Percentiles rank a stretch among this genome's conserved stretches.
These are phyloP conservation scores for Gobiocypris rarus DNA, from an alignment of 2,113 vertebrate genomes.

Conservation along the genomic window DNA sequence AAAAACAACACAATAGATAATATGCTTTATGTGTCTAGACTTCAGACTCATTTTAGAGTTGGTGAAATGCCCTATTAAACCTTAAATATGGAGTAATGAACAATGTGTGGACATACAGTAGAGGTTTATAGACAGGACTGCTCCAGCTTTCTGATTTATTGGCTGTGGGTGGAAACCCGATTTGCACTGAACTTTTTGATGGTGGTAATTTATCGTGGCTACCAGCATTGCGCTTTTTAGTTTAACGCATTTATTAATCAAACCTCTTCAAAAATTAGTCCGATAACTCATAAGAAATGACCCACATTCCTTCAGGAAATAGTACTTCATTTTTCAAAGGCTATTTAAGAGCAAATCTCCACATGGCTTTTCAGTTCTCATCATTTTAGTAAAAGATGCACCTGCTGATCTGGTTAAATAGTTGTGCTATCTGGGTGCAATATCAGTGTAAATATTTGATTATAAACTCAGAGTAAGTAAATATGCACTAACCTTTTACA, in stretches of 20 bases:
- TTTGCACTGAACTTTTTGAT: constrained; percentile 65
- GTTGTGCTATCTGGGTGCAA: not conserved
- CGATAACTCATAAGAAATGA: constrained; percentile 38
- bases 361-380: constrained; percentile 59
- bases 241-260: constrained; percentile 69
- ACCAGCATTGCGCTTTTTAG: constrained; percentile 58
- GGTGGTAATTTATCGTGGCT: constrained; percentile 59
- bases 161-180: constrained; percentile 61
- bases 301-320: constrained; percentile 48
- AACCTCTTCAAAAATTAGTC: constrained; percentile 64
- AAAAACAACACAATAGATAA: not conserved
- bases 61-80: not conserved
- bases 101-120: not conserved
- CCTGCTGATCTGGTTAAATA: not conserved
- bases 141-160: constrained; percentile 64
- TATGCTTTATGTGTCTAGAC: constrained; percentile 13
- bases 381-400: constrained; percentile 66
- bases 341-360: constrained; percentile 72
- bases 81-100: not conserved
- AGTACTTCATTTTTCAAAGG: constrained; percentile 56
- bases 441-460: not conserved
- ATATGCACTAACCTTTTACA: not conserved
- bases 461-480: not conserved
- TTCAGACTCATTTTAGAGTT: constrained; percentile 15
- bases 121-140: constrained; percentile 31